phyloP scores from a whole-genome alignment of 2,113 vertebrate genomes.

The Pionites leucogaster region DNA sequence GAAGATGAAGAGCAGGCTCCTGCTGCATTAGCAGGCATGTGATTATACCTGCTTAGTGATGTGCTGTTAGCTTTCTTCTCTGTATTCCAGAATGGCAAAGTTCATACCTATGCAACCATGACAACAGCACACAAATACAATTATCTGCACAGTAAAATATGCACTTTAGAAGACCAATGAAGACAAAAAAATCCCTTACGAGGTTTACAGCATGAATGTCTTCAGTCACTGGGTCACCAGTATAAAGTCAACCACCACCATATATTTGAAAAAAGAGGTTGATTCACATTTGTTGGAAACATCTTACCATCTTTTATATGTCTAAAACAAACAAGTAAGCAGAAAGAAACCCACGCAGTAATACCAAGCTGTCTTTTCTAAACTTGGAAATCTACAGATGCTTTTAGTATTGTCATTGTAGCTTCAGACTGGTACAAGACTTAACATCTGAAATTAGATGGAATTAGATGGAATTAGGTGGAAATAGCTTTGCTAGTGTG shows the following conservation, averaged over 20 bases:
- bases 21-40: neutral
- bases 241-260: neutral
- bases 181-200: neutral
- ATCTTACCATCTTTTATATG: neutral
- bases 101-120: slow-evolving; percentile 17
- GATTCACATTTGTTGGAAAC: neutral
- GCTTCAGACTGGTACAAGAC: neutral
- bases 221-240: neutral
- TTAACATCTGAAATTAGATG: neutral
- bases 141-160: neutral
- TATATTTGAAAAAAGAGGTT: neutral
- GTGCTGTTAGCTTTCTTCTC: neutral
- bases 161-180: neutral
- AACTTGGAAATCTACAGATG: neutral
- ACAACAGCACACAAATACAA: slow-evolving; percentile 22
- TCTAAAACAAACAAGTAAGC: neutral
- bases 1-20: neutral
- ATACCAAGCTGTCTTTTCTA: neutral
- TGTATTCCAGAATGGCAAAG: neutral
- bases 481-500: neutral
- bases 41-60: neutral
- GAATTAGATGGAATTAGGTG: too few relatives aligned
- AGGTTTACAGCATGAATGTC: neutral
- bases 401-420: neutral
- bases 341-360: rapidly evolving